Percentiles rank a stretch among this genome's conserved stretches.
Conservation (phyloP, 1,140 invertebrate genomes). For the Vanessa tameamea region DNA sequence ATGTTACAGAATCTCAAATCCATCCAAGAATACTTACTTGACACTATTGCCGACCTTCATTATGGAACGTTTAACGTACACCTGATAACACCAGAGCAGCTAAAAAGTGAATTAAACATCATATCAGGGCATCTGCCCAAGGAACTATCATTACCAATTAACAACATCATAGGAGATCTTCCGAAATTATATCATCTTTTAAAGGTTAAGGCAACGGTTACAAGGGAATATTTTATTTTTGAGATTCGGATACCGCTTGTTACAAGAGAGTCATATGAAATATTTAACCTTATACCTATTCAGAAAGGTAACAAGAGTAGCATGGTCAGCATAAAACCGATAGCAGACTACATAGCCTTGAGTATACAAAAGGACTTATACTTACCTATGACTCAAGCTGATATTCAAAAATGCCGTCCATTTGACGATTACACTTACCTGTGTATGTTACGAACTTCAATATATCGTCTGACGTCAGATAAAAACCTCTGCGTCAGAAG, state of each 20-base stretch:
- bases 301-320: not conserved
- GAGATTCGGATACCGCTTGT: slow-evolving; percentile 35
- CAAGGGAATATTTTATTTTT: slow-evolving; percentile 28
- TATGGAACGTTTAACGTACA: slow-evolving; percentile 28
- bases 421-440: no score
- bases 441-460: no score
- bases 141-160: slow-evolving; percentile 32
- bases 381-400: not conserved
- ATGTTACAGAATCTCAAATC: slow-evolving; percentile 26
- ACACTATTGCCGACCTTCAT: slow-evolving; percentile 29
- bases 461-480: no score
- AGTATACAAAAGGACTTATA: not conserved
- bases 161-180: slow-evolving; percentile 22
- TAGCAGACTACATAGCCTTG: not conserved
- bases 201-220: slow-evolving; percentile 30
- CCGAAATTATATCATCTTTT: slow-evolving; percentile 31
- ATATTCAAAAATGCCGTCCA: not conserved
- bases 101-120: slow-evolving; percentile 20
- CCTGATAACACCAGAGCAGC: slow-evolving; percentile 32
- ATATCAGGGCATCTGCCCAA: slow-evolving; percentile 30
- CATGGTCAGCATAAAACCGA: slow-evolving; percentile 1
- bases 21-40: slow-evolving; percentile 24
- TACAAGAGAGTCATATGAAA: slow-evolving; percentile 25
- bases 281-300: slow-evolving; percentile 29
- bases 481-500: no score